Percentiles rank a stretch among this genome's conserved stretches.
Evolutionary conservation across 2,888 invertebrate species (phyloP).

Genomic region (Drosophila recens): DNA sequence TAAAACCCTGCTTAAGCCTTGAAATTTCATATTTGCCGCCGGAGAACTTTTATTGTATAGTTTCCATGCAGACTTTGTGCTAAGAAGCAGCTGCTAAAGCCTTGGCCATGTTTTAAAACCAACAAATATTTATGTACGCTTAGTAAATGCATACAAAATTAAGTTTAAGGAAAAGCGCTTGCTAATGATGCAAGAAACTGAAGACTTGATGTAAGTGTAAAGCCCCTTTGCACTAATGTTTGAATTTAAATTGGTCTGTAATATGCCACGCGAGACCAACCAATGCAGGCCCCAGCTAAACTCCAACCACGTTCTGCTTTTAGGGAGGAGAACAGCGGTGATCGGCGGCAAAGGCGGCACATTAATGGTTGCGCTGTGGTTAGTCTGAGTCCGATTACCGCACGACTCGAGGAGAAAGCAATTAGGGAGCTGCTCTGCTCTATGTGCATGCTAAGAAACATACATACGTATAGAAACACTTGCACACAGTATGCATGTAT

Average conservation of each 20-base stretch:
- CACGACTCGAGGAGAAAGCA: constrained; percentile 80
- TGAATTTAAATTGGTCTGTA: constrained; percentile 64
- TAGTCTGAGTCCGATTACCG: constrained; percentile 75
- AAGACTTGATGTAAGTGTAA: constrained; percentile 29
- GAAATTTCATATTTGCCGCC: not conserved
- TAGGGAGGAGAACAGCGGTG: not conserved
- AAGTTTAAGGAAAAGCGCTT: constrained; percentile 4
- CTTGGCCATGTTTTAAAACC: not conserved
- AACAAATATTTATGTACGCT: not conserved
- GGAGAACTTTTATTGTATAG: constrained; percentile 1
- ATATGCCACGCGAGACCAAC: constrained; percentile 66
- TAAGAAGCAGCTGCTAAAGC: too few species aligned
- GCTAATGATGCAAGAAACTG: constrained; percentile 56
- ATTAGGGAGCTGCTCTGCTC: constrained; percentile 64
- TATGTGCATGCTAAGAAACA: constrained; percentile 4
- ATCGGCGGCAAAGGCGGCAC: constrained; percentile 33
- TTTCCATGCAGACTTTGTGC: not conserved
- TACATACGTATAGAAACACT: constrained; percentile 8
- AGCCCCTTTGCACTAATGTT: constrained; percentile 50
- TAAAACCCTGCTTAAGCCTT: not conserved
- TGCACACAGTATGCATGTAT: not conserved
- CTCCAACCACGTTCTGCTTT: not conserved
- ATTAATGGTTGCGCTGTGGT: constrained; percentile 68
- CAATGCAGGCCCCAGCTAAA: not conserved
- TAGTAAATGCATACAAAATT: not conserved